Evolutionary conservation across 2,113 vertebrate genomes (phyloP), one percentile per base, ranked within the genome.

Genomic region (Eupsittula cactorum): DNA sequence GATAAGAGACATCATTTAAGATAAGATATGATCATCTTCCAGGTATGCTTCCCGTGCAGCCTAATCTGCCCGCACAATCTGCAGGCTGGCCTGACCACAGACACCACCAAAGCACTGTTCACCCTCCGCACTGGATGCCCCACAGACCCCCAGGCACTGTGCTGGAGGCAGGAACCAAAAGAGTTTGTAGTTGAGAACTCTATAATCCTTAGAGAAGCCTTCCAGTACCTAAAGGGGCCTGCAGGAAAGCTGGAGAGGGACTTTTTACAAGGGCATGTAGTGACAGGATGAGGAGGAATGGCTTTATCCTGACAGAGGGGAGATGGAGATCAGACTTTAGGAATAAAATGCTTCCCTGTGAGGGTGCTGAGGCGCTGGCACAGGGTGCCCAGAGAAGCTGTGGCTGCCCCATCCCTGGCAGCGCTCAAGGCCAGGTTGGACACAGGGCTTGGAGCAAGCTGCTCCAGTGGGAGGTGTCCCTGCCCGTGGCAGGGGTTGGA

Each of bases 71-170:
- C 57, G 42, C 50, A 68, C 57, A 64, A 41, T 49, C 42, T 19
- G 3, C 63, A 64, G 11, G 3, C 21, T 23, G 33, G 20, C 20
- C 69, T 80, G 75, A 63, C n/a, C 60, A 75, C 64, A 49, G 55
- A 68, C 53, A 28, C 63, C 89, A 82, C 52, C 76, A 59, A 59
- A 44, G 71, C 76, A 15, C 42, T 6, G 11, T 15, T 91, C 50
- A 57, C 44, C 16, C 57, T 57, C 68, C 9, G 4, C 39, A 20
- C 17, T 39, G 63, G 64, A 11, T 71, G 80, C 55, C 62, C 63
- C 76, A 49, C 0, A 0, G 82, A 39, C 27, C 33, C 46, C 37
- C 37, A 18, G 17, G 39, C 2, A 0, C 25, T 1, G 0, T 13
- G 37, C 21, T 49, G 4, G 3, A 52, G 70, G 79, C 68, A 55